Evolutionary conservation across 23 tunicate genomes (phyloP).

Genomic region (Trididemnum nubilum): DNA sequence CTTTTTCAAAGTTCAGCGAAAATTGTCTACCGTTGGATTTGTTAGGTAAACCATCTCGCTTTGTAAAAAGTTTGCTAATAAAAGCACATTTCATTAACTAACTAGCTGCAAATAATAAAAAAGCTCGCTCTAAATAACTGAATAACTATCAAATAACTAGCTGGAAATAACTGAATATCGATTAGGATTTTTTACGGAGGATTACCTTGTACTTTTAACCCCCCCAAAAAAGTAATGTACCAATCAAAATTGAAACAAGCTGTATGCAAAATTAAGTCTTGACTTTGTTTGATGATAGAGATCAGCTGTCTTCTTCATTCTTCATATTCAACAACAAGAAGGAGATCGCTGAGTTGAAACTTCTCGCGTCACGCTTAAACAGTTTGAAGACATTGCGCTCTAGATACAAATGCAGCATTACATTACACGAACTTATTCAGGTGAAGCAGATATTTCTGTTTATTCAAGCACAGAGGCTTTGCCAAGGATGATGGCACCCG

Average conservation of each 20-base stretch:
- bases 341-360: constrained; percentile 52
- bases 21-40: constrained; percentile 33
- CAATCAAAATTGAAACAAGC: too few relatives aligned
- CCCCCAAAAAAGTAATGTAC: too few relatives aligned
- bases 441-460: too few relatives aligned
- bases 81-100: background rate
- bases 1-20: constrained; percentile 57
- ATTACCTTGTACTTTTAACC: too few relatives aligned
- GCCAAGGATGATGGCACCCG: too few relatives aligned
- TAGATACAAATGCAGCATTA: constrained; percentile 53
- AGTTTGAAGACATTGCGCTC: constrained; percentile 27
- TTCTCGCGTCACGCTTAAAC: constrained; percentile 58
- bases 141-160: background rate
- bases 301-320: constrained; percentile 44
- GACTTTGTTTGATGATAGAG: constrained; percentile 20
- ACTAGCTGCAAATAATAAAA: background rate
- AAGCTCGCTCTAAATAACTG: background rate
- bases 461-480: too few relatives aligned
- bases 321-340: constrained; percentile 33
- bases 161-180: too few relatives aligned
- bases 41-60: too few relatives aligned
- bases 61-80: too few relatives aligned
- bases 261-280: too few relatives aligned
- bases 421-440: constrained; percentile 64
- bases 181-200: too few relatives aligned